These are phyloP conservation scores for Myrmophylax atrothorax DNA, from an alignment of 2,113 vertebrate species.

Conservation along the genomic window DNA sequence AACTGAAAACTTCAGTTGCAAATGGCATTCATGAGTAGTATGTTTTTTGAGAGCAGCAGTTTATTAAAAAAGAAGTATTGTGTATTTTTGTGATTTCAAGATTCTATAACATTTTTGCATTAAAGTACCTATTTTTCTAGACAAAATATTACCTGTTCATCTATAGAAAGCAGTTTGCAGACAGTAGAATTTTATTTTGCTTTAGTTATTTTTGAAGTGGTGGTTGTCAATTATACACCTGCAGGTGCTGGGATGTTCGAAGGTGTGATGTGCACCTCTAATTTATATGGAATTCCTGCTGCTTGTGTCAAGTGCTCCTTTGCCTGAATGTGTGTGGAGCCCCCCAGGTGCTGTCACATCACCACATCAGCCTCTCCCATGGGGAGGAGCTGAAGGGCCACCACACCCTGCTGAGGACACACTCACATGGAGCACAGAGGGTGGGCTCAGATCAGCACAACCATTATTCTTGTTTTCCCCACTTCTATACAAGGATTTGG, in stretches of 20 bases:
- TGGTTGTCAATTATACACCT: not conserved
- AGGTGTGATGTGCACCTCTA: not conserved
- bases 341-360: not conserved
- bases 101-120: not conserved
- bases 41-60: not conserved
- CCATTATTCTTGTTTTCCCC: not conserved
- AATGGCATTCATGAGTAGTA: not conserved
- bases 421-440: not conserved
- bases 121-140: not conserved
- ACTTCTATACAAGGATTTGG: not conserved
- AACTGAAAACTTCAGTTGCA: not conserved
- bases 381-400: not conserved
- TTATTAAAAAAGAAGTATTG: not conserved
- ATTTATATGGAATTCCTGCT: not conserved
- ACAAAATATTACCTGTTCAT: not conserved
- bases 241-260: not conserved
- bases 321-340: not conserved
- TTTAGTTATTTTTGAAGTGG: not conserved
- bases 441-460: not conserved
- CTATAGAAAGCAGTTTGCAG: not conserved
- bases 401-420: fast-evolving
- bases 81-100: not conserved
- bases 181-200: not conserved
- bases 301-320: not conserved
- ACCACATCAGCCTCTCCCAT: not conserved